These are phyloP conservation scores for Trypoxylus dichotomus DNA, from an alignment of 1,140 invertebrate species.

Conservation along the genomic window DNA sequence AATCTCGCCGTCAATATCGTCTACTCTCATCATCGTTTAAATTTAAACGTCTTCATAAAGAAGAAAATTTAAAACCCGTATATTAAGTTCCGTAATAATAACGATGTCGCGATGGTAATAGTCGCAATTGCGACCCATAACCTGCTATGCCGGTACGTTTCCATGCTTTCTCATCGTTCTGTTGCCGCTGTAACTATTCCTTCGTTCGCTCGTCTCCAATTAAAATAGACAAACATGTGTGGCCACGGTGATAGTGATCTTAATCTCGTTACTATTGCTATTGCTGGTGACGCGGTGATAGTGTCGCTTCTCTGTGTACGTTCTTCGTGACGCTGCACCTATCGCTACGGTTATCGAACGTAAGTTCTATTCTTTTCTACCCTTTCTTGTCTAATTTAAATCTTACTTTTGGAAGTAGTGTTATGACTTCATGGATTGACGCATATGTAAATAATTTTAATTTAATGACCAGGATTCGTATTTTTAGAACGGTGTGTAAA, in stretches of 20 bases:
- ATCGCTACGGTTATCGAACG: not conserved
- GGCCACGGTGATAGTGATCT: not conserved
- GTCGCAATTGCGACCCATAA: not conserved
- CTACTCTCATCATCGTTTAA: not conserved
- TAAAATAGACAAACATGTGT: not conserved
- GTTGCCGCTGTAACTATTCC: not conserved
- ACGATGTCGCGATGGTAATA: not conserved
- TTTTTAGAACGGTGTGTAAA: not conserved
- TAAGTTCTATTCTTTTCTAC: not conserved
- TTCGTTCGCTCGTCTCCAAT: not conserved
- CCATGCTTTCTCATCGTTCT: not conserved
- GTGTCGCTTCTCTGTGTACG: not conserved
- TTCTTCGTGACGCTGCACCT: not conserved
- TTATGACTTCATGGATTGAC: not conserved
- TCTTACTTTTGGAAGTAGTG: not conserved
- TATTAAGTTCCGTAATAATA: no score
- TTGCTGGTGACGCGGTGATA: not conserved
- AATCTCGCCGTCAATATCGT: not conserved
- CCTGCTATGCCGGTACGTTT: not conserved
- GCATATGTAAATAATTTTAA: not conserved
- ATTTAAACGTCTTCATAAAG: not conserved
- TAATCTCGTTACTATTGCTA: not conserved
- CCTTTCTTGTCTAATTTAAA: not conserved
- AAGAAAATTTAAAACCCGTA: not conserved
- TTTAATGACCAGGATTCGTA: not conserved